Evolutionary conservation across 2,113 vertebrate species (phyloP).

Genomic region (Notothenia rossii): DNA sequence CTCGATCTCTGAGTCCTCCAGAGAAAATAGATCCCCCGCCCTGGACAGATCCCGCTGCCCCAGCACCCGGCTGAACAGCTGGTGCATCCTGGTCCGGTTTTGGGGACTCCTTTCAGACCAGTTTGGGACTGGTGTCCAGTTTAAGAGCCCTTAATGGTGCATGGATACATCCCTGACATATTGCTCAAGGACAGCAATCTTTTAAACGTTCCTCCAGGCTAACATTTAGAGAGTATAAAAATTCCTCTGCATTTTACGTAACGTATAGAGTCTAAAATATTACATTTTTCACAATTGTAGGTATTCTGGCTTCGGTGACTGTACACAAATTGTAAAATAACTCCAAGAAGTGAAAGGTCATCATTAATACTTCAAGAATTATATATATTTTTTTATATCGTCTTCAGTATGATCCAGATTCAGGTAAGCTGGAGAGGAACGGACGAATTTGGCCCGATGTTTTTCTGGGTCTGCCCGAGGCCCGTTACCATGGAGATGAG

Average conservation of each 20-base stretch:
- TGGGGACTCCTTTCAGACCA: constrained; percentile 28
- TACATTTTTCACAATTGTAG: background rate
- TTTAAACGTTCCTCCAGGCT: background rate
- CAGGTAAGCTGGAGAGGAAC: constrained; percentile 35
- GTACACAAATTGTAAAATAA: background rate
- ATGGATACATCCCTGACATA: constrained; percentile 37
- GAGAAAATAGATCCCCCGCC: constrained; percentile 95
- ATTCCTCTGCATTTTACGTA: too few species aligned
- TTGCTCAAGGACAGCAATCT: constrained; percentile 16
- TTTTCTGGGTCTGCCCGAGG: constrained; percentile 55
- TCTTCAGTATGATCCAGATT: constrained; percentile 19
- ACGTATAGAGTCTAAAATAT: background rate
- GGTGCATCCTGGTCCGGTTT: constrained; percentile 88
- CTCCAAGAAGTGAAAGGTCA: background rate
- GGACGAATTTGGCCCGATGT: background rate
- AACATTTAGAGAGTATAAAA: background rate
- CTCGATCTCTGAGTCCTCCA: constrained; percentile 93
- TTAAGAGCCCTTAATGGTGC: constrained; percentile 24
- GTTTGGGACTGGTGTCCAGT: constrained; percentile 26
- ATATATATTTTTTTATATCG: constrained; percentile 7
- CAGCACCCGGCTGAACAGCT: constrained; percentile 92
- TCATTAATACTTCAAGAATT: background rate
- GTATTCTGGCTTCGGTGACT: background rate
- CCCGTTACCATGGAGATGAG: constrained; percentile 70
- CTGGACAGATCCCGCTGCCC: constrained; percentile 94